These are phyloP conservation scores for Schizaphis graminum DNA, from an alignment of 2,888 invertebrate species.

Conservation along the genomic window DNA sequence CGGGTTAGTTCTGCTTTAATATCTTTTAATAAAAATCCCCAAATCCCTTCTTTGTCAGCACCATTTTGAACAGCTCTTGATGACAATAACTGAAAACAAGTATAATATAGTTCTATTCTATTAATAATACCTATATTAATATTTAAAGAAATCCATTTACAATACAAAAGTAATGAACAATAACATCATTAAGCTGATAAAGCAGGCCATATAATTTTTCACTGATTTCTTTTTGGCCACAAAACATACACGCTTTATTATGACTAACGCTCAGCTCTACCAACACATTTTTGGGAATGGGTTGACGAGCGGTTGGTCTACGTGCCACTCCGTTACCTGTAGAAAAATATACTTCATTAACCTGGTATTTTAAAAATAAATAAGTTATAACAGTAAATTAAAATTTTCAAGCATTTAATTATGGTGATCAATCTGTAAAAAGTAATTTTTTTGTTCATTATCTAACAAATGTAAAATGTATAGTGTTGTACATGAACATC, in stretches of 20 bases:
- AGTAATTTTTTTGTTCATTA: background rate
- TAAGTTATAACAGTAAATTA: background rate
- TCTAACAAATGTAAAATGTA: background rate
- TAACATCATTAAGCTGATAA: constrained; percentile 74
- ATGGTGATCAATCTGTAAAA: background rate
- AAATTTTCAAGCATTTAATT: background rate
- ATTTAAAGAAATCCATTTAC: constrained; percentile 73
- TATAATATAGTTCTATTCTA: background rate
- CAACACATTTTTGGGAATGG: constrained; percentile 32
- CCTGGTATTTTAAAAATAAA: background rate
- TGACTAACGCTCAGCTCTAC: background rate
- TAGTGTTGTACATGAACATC: background rate
- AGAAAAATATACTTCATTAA: background rate
- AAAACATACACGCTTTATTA: constrained; percentile 74
- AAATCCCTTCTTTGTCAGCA: constrained; percentile 78
- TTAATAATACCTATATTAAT: constrained; percentile 18
- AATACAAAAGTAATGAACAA: constrained; percentile 83
- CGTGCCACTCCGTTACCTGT: background rate
- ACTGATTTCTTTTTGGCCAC: constrained; percentile 73
- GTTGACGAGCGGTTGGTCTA: background rate
- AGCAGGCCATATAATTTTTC: constrained; percentile 75
- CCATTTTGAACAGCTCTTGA: constrained; percentile 80
- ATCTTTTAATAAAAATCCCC: constrained; percentile 81
- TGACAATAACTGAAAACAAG: constrained; percentile 77
- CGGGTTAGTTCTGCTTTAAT: constrained; percentile 78